Conservation (phyloP, 2,888 invertebrate species). For the Physocephala rufipes region DNA sequence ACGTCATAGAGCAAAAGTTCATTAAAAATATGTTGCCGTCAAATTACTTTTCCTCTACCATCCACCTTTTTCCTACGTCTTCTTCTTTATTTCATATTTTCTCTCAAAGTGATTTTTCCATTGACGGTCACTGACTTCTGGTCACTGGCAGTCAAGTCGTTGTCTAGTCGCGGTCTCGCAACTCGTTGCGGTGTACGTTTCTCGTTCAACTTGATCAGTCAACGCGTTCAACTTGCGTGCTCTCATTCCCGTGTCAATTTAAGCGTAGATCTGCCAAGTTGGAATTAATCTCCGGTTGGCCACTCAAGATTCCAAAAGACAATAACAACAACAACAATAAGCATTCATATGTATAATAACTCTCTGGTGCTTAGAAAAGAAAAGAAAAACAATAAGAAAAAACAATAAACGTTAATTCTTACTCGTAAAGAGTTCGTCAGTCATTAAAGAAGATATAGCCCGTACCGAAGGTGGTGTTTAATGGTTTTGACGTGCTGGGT, state of each 20-base stretch:
- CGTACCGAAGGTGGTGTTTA: no score
- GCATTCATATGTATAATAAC: background rate
- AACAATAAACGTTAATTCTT: conserved; percentile 16
- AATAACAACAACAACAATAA: background rate
- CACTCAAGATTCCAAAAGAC: conserved; percentile 8
- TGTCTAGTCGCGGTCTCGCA: no score
- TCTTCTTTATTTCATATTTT: no score
- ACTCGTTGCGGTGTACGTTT: no score
- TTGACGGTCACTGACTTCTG: conserved; percentile 15
- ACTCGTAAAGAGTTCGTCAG: background rate
- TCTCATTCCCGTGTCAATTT: conserved; percentile 36
- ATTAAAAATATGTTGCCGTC: no score
- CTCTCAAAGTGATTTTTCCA: background rate
- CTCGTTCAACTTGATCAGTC: conserved; percentile 18
- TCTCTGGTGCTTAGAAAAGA: background rate
- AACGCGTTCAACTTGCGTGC: no score
- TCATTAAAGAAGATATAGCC: background rate
- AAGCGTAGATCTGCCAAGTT: conserved; percentile 14
- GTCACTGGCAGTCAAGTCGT: no score
- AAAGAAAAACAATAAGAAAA: background rate
- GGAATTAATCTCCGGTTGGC: conserved; percentile 28
- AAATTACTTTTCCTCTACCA: no score
- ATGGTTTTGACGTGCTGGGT: background rate
- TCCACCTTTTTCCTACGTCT: no score
- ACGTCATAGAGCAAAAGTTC: no score